Evolutionary conservation across 2,113 vertebrate genomes (phyloP).

Genomic region (Suncus etruscus): DNA sequence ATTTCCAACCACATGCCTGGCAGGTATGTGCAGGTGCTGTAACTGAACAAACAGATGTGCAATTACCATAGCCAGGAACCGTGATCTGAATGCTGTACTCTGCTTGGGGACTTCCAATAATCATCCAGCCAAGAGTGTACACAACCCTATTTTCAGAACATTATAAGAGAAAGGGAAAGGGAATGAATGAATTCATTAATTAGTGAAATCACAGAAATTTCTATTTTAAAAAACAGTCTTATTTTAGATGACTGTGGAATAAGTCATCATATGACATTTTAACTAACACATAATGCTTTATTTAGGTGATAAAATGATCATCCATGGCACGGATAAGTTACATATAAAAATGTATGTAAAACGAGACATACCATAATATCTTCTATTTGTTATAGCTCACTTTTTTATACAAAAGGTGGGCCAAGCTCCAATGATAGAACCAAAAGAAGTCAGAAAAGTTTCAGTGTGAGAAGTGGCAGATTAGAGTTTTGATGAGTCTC

Average conservation of each 20-base stretch:
- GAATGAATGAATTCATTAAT: too few relatives aligned
- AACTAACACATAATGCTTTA: slow-evolving; percentile 21
- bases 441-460: not conserved
- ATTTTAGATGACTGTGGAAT: slow-evolving; percentile 4
- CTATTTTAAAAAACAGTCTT: not conserved
- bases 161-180: too few relatives aligned
- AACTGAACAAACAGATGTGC: too few relatives aligned
- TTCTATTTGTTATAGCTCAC: not conserved
- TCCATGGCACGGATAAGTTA: not conserved
- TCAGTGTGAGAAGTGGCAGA: not conserved
- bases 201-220: too few relatives aligned
- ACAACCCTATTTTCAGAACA: too few relatives aligned
- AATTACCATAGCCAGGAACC: too few relatives aligned
- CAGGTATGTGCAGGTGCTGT: too few relatives aligned
- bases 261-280: not conserved
- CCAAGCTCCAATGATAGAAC: slow-evolving; percentile 8
- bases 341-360: not conserved
- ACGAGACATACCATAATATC: not conserved
- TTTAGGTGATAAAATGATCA: slow-evolving; percentile 16
- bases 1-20: too few relatives aligned
- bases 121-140: too few relatives aligned
- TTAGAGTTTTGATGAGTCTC: not conserved
- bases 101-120: too few relatives aligned
- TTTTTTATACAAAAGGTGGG: not conserved
- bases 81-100: too few relatives aligned